phyloP scores from a whole-genome alignment of 2,113 vertebrate genomes.

The Peromyscus californicus region DNA sequence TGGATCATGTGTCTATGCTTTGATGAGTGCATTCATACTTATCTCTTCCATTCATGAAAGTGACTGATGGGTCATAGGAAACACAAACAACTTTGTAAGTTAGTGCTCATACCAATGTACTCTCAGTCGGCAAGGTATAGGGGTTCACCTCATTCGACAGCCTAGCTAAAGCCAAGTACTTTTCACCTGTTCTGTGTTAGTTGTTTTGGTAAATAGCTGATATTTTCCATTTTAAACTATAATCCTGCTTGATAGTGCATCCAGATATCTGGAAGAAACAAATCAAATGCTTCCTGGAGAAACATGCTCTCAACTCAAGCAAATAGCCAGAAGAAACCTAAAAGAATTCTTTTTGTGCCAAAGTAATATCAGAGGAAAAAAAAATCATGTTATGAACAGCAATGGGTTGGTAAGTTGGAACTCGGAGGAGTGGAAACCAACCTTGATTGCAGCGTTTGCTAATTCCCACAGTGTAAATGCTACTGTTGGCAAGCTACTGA shows the following conservation, averaged over 20 bases:
- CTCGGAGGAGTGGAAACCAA: not conserved
- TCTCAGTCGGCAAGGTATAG: too few species aligned
- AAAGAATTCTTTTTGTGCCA: not conserved
- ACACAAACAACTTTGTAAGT: not conserved
- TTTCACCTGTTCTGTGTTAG: not conserved
- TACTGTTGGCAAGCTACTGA: not conserved
- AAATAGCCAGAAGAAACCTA: constrained; percentile 6
- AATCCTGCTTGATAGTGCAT: not conserved
- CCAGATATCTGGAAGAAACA: not conserved
- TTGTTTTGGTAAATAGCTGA: not conserved
- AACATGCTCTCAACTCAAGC: not conserved
- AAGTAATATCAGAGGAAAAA: not conserved
- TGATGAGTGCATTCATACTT: not conserved
- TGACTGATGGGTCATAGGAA: not conserved
- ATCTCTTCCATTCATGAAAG: not conserved
- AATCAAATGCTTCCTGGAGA: constrained; percentile 5
- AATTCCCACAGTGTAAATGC: not conserved
- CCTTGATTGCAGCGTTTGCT: not conserved
- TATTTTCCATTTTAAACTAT: not conserved
- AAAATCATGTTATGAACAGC: not conserved
- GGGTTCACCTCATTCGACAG: not conserved
- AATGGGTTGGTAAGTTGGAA: not conserved
- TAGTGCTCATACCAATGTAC: not conserved
- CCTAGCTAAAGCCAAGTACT: not conserved
- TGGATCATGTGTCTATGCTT: not conserved